Percentiles rank a stretch among this genome's conserved stretches.
Conservation (phyloP, 2,113 vertebrate species). For the Zapus hudsonius region DNA sequence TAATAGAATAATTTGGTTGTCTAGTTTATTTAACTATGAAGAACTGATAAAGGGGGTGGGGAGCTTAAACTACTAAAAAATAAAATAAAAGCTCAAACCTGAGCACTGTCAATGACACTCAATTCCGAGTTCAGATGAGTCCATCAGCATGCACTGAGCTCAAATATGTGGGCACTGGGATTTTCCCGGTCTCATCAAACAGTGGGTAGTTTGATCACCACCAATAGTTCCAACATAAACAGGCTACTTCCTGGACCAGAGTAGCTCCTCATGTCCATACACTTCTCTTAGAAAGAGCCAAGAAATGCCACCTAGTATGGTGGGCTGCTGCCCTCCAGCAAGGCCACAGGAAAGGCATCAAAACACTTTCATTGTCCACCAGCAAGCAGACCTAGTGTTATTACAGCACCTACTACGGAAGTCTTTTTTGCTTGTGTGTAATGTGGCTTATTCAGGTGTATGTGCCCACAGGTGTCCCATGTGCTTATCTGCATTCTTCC, state of each 20-base stretch:
- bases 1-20: not conserved
- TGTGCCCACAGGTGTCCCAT: too few species aligned
- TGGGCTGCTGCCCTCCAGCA: not conserved
- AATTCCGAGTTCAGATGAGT: not conserved
- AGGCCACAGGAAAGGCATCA: not conserved
- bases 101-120: not conserved
- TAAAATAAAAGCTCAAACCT: constrained; percentile 19
- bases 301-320: not conserved
- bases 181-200: not conserved
- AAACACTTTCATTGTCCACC: not conserved
- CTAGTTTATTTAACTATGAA: not conserved
- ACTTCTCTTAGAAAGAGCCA: not conserved
- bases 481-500: too few species aligned
- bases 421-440: too few species aligned
- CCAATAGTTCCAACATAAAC: not conserved
- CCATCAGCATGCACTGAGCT: not conserved
- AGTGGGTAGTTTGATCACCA: not conserved
- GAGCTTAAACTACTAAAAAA: not conserved
- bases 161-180: not conserved
- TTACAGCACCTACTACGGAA: not conserved
- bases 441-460: too few species aligned
- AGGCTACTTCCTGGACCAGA: not conserved
- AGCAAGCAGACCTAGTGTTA: not conserved
- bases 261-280: not conserved
- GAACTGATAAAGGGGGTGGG: not conserved